A percentile compares a stretch with the other conserved stretches of the same genome.
phyloP scores from a whole-genome alignment of 2,797 vertebrate genomes.

The Dendrocincla fuliginosa region DNA sequence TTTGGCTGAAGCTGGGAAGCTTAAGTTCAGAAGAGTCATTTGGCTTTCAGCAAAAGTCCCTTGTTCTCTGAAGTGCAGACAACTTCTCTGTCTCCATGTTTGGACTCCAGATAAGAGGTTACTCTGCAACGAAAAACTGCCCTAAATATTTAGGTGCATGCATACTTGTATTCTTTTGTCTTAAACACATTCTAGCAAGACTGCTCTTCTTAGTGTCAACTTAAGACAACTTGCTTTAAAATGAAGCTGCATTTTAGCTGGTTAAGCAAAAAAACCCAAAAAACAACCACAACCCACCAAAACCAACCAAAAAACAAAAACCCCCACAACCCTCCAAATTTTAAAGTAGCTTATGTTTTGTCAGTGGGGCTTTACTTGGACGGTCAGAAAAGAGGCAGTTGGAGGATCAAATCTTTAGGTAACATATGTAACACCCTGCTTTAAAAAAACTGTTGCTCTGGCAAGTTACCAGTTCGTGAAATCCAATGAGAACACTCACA shows the following conservation, averaged over 20 bases:
- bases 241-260: not conserved
- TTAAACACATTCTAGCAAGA: not conserved
- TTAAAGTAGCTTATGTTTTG: not conserved
- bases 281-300: not conserved
- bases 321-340: not conserved
- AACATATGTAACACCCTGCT: not conserved
- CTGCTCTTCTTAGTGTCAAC: not conserved
- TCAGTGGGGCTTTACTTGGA: not conserved
- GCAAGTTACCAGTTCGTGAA: not conserved
- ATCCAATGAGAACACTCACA: not conserved
- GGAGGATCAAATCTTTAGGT: not conserved
- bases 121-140: not conserved
- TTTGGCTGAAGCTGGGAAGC: not conserved
- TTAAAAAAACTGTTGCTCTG: not conserved
- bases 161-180: not conserved
- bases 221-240: not conserved
- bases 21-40: not conserved
- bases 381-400: not conserved
- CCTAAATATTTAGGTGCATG: not conserved
- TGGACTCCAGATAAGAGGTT: not conserved
- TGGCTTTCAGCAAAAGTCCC: not conserved
- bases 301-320: not conserved
- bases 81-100: not conserved
- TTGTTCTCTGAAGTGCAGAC: not conserved
- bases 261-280: not conserved